Base-by-base conservation (phyloP, 1,140 invertebrate species). In the Drosophila malerkotliana region DNA sequence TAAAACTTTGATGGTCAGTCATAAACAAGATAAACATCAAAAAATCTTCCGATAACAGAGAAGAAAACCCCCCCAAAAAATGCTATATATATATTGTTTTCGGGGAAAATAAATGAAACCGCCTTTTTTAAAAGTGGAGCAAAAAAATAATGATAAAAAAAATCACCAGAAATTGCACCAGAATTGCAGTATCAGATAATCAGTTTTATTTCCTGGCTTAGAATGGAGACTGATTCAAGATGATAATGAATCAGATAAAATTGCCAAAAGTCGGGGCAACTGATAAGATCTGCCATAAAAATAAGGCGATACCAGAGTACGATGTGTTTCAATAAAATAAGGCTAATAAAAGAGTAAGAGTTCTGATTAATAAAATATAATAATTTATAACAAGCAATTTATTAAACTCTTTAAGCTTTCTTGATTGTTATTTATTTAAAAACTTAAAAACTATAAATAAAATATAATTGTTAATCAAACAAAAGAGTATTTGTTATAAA, bases 1-100 rank as follows among this genome's bases (percentile, higher is more conserved):
- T 69, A 69, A 68, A 64, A 57, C 66, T 49, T 69, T 69, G 66
- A 69, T 69, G 66, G 66, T 49, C 66, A 39, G 63, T 41, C 63
- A 68, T 69, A 69, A 69, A 68, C 30, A 39, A 69, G 66, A 69
- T 57, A 69, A 69, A 56, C 41, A 69, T 30, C 30, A 53, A 44
- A 14, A 44, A 44, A 14, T 18, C n/a, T 14, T 18, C 41, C 56
- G n/a, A 18, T 44, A 61, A 24, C 59, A 34, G 54, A 56, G 54
- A 44, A 37, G 34, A 37, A 37, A 44, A 44, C 41, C 15, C 41
- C 41, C 41, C 41, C 14, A 8, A 44, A 15, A 44, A 44, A 44
- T 10, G 10, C 6, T 28, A 28, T 28, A 28, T 28, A 28, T 28
- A 28, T 6, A 6, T 6, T 28, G 7, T 6, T 6, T 28, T 28